phyloP scores from a whole-genome alignment of 2,113 vertebrate species.

The Apodemus sylvaticus region DNA sequence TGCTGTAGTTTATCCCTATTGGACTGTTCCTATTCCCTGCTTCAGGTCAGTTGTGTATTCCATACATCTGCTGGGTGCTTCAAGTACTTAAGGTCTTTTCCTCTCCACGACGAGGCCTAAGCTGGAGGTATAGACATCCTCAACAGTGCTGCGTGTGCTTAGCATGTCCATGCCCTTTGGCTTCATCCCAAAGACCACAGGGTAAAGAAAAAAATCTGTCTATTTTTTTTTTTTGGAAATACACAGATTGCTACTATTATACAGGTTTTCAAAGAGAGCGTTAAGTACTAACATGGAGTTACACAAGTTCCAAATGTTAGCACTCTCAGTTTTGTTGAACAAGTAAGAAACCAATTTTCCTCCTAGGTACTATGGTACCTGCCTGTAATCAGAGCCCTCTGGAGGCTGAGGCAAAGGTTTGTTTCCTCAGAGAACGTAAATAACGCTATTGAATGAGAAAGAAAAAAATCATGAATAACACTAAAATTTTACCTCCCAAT shows the following conservation, averaged over 20 bases:
- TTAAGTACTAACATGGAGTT: conserved; percentile 18
- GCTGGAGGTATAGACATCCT: background rate
- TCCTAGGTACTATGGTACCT: background rate
- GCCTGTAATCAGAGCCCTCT: background rate
- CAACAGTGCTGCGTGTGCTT: background rate
- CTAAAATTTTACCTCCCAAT: conserved; percentile 28
- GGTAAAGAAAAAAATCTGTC: background rate
- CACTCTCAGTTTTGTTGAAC: background rate
- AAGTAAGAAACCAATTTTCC: conserved; percentile 33
- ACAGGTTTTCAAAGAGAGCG: background rate
- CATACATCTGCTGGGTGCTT: background rate
- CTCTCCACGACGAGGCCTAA: background rate
- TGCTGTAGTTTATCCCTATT: background rate
- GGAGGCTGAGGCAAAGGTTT: background rate
- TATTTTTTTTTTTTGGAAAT: background rate
- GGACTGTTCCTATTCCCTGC: background rate
- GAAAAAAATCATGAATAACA: background rate
- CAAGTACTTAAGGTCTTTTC: background rate
- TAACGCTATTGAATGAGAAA: background rate
- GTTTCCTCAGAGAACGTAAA: background rate
- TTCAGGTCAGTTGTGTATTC: background rate
- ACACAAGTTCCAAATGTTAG: background rate
- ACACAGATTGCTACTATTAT: background rate
- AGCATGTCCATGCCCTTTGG: background rate
- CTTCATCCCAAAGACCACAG: background rate